Conservation (phyloP, 2,888 invertebrate species). For the Leptarthrus brevirostris region DNA sequence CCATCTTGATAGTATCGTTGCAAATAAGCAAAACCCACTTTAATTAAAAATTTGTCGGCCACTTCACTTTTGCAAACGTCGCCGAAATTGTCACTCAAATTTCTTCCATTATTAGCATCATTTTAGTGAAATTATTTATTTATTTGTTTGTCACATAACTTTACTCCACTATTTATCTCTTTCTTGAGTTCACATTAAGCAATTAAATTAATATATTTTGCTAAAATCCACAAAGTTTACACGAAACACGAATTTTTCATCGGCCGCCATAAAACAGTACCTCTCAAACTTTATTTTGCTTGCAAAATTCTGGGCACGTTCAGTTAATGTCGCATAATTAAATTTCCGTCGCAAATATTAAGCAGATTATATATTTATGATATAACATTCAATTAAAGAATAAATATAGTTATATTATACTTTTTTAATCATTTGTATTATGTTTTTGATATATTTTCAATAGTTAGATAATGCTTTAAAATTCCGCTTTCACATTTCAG, state of each 20-base stretch:
- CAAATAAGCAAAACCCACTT: neutral
- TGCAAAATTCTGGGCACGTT: slow-evolving; percentile 18
- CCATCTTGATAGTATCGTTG: slow-evolving; percentile 60
- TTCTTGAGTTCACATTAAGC: neutral
- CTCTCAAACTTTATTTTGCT: slow-evolving; percentile 47
- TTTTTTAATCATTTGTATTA: no score
- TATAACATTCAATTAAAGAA: no score
- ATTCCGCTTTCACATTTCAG: no score
- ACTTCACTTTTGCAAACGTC: slow-evolving; percentile 52
- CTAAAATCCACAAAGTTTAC: slow-evolving; percentile 44
- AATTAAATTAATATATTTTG: neutral
- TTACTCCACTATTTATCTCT: neutral
- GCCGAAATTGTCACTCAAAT: slow-evolving; percentile 50
- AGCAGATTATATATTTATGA: no score
- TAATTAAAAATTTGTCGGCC: slow-evolving; percentile 32
- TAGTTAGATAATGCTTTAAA: no score
- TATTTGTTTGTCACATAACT: neutral
- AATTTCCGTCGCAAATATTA: no score
- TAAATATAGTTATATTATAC: no score
- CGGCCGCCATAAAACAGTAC: slow-evolving; percentile 32
- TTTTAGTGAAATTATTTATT: slow-evolving; percentile 1
- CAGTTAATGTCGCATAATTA: no score
- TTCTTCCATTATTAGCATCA: slow-evolving; percentile 4
- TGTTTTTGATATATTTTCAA: no score
- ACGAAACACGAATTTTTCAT: slow-evolving; percentile 50